Evolutionary conservation across 2,113 vertebrate genomes (phyloP).

Genomic region (Notothenia coriiceps): DNA sequence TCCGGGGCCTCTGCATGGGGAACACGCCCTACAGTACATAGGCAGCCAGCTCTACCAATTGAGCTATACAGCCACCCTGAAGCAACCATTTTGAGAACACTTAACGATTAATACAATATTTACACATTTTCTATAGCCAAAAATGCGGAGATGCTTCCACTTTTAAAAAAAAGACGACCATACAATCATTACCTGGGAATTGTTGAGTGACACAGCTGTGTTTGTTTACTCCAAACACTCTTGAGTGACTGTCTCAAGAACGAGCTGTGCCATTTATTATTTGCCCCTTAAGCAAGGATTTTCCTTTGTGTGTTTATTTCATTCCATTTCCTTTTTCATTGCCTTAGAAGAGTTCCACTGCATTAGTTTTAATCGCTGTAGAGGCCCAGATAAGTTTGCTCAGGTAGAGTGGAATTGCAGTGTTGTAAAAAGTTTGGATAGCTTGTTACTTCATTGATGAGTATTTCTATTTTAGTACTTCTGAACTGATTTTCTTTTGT

Average conservation of each 20-base stretch:
- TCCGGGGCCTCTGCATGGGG: too few relatives aligned
- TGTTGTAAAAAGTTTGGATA: slow-evolving; percentile 15
- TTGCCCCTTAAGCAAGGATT: background rate
- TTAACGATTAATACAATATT: too few relatives aligned
- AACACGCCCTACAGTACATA: too few relatives aligned
- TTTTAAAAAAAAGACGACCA: too few relatives aligned
- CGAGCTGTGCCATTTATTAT: background rate
- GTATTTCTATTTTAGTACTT: slow-evolving; percentile 26
- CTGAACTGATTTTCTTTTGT: slow-evolving; percentile 15
- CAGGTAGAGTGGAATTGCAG: slow-evolving; percentile 7
- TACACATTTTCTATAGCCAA: too few relatives aligned
- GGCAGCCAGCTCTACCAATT: too few relatives aligned
- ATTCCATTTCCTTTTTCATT: slow-evolving; percentile 30
- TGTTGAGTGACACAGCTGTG: slow-evolving; percentile 1
- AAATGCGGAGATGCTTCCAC: too few relatives aligned
- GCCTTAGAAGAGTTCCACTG: slow-evolving; percentile 11
- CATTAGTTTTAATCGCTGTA: slow-evolving; percentile 42
- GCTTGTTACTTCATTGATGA: slow-evolving; percentile 14
- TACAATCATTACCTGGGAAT: background rate
- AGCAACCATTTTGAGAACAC: too few relatives aligned
- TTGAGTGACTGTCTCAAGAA: background rate
- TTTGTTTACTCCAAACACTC: background rate
- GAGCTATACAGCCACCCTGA: too few relatives aligned
- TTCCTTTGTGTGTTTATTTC: slow-evolving; percentile 1
- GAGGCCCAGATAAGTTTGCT: slow-evolving; percentile 6